Conservation (phyloP, 2,797 vertebrate species). For the Eulemur albifrons region DNA sequence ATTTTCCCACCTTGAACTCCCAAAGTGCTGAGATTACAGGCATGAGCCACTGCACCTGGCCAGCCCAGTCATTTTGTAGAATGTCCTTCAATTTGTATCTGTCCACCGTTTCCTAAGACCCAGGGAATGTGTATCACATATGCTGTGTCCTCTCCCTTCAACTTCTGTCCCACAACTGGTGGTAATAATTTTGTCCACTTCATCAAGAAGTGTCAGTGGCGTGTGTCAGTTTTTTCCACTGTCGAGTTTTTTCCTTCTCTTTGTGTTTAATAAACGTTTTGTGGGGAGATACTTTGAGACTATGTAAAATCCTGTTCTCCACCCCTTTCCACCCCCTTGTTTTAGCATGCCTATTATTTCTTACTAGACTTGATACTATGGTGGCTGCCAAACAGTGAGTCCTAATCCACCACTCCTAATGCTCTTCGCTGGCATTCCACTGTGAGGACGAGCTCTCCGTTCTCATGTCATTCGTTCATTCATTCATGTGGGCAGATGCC, state of each 20-base stretch:
- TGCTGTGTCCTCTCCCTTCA: background rate
- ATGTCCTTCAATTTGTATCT: background rate
- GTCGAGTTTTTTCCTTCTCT: background rate
- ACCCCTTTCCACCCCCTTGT: background rate
- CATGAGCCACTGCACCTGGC: too few species aligned
- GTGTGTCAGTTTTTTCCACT: too few species aligned
- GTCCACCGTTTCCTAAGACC: background rate
- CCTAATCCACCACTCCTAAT: background rate
- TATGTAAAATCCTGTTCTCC: too few species aligned
- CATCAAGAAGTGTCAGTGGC: background rate
- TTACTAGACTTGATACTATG: background rate
- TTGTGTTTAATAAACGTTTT: background rate
- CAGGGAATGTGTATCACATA: fast-evolving
- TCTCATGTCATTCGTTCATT: background rate
- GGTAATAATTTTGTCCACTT: background rate
- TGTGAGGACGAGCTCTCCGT: background rate
- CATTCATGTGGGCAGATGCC: too few species aligned
- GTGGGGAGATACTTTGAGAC: background rate
- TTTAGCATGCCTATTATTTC: background rate
- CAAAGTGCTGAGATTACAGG: too few species aligned
- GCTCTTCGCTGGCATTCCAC: background rate
- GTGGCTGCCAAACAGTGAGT: background rate
- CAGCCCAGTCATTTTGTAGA: background rate
- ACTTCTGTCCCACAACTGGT: background rate
- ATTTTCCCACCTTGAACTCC: too few species aligned